phyloP scores from a whole-genome alignment of 2,797 vertebrate genomes.

The Eidolon dupreanum region DNA sequence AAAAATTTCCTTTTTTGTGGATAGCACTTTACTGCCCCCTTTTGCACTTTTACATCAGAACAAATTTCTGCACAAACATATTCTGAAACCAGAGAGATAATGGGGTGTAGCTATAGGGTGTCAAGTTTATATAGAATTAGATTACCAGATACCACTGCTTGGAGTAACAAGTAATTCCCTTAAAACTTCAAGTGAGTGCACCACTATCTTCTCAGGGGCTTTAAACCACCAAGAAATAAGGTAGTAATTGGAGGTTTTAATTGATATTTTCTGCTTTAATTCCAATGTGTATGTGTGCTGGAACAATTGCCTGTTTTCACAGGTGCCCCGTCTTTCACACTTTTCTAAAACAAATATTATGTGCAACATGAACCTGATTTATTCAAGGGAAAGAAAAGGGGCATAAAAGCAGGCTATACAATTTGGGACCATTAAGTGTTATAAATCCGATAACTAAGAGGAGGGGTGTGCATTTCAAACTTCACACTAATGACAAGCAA shows the following conservation, averaged over 20 bases:
- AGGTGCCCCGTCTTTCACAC: slow-evolving; percentile 73
- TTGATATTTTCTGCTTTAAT: slow-evolving; percentile 71
- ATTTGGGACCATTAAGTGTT: slow-evolving; percentile 58
- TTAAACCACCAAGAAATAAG: slow-evolving; percentile 62
- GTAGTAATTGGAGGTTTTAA: slow-evolving; percentile 70
- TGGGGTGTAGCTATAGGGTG: not conserved
- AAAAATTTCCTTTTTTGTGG: slow-evolving; percentile 75
- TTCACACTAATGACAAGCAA: slow-evolving; percentile 76
- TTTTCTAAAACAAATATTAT: slow-evolving; percentile 79
- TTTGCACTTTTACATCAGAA: slow-evolving; percentile 88
- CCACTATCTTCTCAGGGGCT: slow-evolving; percentile 52
- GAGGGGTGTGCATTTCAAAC: slow-evolving; percentile 72
- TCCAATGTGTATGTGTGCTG: slow-evolving; percentile 54
- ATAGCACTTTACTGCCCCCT: slow-evolving; percentile 90
- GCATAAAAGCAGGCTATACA: slow-evolving; percentile 67
- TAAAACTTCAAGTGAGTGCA: slow-evolving; percentile 55
- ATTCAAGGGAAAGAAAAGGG: slow-evolving; percentile 75
- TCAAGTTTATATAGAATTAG: slow-evolving; percentile 31
- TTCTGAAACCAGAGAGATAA: slow-evolving; percentile 69
- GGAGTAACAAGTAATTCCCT: slow-evolving; percentile 65
- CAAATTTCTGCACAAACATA: slow-evolving; percentile 75
- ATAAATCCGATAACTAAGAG: slow-evolving; percentile 62
- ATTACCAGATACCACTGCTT: slow-evolving; percentile 44
- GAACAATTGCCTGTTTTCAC: slow-evolving; percentile 75
- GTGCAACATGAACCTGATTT: slow-evolving; percentile 76